Percentiles rank a stretch among this genome's conserved stretches.
Evolutionary conservation across 2,113 vertebrate species (phyloP).

Genomic region (Rhabdomys dilectus): DNA sequence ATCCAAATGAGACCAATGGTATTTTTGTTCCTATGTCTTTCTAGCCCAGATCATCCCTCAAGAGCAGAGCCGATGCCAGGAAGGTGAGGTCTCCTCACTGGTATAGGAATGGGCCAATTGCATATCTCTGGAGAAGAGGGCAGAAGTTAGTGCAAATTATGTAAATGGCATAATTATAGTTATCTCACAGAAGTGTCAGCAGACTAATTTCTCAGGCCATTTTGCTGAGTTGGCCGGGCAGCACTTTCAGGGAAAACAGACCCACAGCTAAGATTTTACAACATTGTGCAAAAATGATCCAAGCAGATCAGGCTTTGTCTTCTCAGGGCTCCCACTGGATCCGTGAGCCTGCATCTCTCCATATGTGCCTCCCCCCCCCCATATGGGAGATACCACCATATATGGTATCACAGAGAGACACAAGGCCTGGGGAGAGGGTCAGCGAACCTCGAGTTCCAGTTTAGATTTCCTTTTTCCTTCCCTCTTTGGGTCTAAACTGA

Average conservation of each 20-base stretch:
- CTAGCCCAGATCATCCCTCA: neutral
- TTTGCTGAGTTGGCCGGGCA: neutral
- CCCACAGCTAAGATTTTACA: neutral
- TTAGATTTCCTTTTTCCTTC: neutral
- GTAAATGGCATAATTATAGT: conserved; percentile 34
- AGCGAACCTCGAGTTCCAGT: neutral
- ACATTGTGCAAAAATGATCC: neutral
- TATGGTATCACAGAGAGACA: neutral
- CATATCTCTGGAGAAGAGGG: neutral
- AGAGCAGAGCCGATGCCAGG: conserved; percentile 6
- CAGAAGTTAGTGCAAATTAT: conserved; percentile 47
- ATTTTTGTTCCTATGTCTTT: neutral
- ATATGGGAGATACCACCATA: neutral
- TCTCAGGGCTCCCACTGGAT: neutral
- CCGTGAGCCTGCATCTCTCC: neutral
- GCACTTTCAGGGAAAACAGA: conserved; percentile 53
- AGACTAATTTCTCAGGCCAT: conserved; percentile 55
- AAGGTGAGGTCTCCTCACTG: neutral
- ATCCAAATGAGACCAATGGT: neutral
- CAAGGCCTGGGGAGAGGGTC: neutral
- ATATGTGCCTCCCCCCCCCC: neutral
- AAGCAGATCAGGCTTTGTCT: neutral
- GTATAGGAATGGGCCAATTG: neutral
- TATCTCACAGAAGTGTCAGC: conserved; percentile 42
- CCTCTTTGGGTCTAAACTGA: neutral